These are phyloP conservation scores for Zosterops pallidus DNA, from an alignment of 2,113 vertebrate genomes.

Conservation along the genomic window DNA sequence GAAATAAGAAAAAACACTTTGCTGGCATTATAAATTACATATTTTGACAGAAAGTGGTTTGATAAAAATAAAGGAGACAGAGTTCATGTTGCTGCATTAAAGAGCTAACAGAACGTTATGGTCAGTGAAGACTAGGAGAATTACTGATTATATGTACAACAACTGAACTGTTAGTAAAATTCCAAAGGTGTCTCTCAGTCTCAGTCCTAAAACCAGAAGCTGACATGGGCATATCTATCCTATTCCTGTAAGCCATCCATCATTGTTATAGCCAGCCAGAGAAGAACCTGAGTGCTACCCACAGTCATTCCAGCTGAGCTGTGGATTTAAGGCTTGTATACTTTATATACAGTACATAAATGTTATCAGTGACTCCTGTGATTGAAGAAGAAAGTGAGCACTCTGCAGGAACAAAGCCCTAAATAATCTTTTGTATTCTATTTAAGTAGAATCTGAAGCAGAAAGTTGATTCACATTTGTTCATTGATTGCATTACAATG, in stretches of 20 bases:
- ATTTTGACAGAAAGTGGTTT: neutral
- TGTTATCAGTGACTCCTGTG: neutral
- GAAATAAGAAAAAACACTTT: neutral
- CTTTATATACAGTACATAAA: neutral
- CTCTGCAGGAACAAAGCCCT: neutral
- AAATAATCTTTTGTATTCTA: neutral
- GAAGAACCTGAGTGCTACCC: neutral
- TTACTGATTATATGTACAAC: neutral
- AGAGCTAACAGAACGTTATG: neutral
- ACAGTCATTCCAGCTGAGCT: neutral
- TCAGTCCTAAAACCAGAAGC: neutral
- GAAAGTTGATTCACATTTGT: conserved; percentile 12
- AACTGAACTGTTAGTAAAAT: neutral
- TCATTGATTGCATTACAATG: neutral
- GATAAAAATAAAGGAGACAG: neutral
- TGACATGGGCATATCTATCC: neutral
- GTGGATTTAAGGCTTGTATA: neutral
- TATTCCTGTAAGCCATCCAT: neutral
- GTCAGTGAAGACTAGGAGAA: neutral
- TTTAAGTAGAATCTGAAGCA: neutral
- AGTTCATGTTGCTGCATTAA: neutral
- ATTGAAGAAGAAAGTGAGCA: neutral
- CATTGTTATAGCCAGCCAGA: neutral
- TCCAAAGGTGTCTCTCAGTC: neutral
- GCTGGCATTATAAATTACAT: neutral